phyloP scores from a whole-genome alignment of 2,113 vertebrate species.

The Epinephelus moara region DNA sequence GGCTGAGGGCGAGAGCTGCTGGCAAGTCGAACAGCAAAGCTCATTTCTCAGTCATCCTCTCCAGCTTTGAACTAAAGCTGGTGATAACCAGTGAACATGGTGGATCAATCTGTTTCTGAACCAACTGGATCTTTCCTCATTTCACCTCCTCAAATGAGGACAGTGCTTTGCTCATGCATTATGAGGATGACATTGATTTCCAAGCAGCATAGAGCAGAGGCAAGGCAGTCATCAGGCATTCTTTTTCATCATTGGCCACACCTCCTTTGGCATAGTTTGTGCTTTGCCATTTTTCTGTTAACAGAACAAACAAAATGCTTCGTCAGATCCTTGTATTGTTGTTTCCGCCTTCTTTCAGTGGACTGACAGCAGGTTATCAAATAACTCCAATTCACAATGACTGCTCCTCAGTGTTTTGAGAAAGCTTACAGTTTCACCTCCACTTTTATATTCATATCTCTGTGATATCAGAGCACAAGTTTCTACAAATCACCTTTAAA shows the following conservation, averaged over 20 bases:
- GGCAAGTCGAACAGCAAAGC: constrained; percentile 5
- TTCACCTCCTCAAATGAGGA: constrained; percentile 15
- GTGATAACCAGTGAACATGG: constrained; percentile 12
- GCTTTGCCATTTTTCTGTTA: constrained; percentile 16
- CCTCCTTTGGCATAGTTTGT: constrained; percentile 19
- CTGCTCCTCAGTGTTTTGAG: background rate
- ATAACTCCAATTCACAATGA: background rate
- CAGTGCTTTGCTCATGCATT: constrained; percentile 25
- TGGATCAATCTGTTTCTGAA: constrained; percentile 25
- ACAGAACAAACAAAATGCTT: constrained; percentile 18
- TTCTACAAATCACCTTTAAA: background rate
- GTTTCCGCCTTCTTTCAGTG: constrained; percentile 7
- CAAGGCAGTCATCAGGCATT: constrained; percentile 48
- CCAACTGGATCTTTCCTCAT: constrained; percentile 25
- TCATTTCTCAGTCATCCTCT: constrained; percentile 35
- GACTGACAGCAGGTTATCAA: constrained; percentile 20
- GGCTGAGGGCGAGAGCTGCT: constrained; percentile 19
- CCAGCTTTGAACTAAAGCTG: constrained; percentile 15
- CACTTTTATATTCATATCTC: background rate
- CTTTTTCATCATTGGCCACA: constrained; percentile 47
- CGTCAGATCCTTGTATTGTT: background rate
- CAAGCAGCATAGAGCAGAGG: constrained; percentile 10
- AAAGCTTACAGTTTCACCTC: background rate
- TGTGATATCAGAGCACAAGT: background rate
- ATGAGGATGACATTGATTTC: constrained; percentile 21